These are phyloP conservation scores for Pollicipes pollicipes DNA, from an alignment of 1,140 invertebrate genomes.

Conservation along the genomic window DNA sequence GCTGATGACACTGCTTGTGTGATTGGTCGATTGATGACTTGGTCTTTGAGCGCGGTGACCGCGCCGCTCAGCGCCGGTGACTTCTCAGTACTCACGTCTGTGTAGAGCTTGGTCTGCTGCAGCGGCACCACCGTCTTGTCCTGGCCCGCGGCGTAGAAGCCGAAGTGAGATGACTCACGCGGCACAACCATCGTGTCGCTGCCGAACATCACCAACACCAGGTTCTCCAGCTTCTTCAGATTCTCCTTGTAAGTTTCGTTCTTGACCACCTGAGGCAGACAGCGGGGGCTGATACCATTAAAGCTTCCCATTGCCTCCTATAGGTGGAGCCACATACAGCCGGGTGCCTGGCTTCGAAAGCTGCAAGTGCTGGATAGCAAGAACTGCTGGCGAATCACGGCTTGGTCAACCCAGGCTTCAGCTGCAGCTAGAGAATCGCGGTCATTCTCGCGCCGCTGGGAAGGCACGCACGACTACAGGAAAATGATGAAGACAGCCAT, in stretches of 20 bases:
- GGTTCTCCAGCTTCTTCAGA: slow-evolving; percentile 56
- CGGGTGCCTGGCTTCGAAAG: slow-evolving; percentile 22
- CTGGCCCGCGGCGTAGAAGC: slow-evolving; percentile 62
- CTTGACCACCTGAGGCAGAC: slow-evolving; percentile 24
- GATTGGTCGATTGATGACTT: too few relatives aligned
- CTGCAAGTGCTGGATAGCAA: neutral
- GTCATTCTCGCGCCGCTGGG: too few relatives aligned
- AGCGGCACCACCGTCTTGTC: slow-evolving; percentile 25
- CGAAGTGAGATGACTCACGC: slow-evolving; percentile 76
- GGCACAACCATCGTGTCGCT: slow-evolving; percentile 86
- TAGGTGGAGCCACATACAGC: too few relatives aligned
- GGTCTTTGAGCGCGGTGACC: too few relatives aligned
- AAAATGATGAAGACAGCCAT: too few relatives aligned
- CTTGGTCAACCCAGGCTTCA: too few relatives aligned
- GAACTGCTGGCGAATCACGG: neutral
- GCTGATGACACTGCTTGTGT: too few relatives aligned
- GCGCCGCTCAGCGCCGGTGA: too few relatives aligned
- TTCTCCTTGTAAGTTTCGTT: slow-evolving; percentile 48
- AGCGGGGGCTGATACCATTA: neutral
- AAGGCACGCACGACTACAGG: too few relatives aligned
- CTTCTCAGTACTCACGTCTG: slow-evolving; percentile 28
- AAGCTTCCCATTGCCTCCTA: too few relatives aligned
- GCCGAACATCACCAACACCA: slow-evolving; percentile 82
- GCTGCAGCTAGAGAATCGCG: neutral
- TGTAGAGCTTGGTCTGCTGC: slow-evolving; percentile 30